Percentiles rank a stretch among this genome's conserved stretches.
phyloP scores from a whole-genome alignment of 1,140 invertebrate genomes.

The Nasonia vitripennis region DNA sequence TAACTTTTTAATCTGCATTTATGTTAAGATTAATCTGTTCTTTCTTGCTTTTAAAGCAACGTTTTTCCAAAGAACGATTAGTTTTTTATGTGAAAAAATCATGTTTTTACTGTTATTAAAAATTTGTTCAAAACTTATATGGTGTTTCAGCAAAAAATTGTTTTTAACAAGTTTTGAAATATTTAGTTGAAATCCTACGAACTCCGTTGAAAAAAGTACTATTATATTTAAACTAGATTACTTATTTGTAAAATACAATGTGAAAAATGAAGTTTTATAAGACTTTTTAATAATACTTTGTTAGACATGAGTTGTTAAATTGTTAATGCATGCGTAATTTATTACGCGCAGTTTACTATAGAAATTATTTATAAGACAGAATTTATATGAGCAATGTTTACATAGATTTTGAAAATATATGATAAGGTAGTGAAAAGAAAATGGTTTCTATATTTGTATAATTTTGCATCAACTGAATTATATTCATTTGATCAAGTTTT shows the following conservation, averaged over 20 bases:
- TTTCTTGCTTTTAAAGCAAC: not conserved
- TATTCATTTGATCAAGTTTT: too few species aligned
- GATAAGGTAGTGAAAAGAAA: slow-evolving; percentile 1
- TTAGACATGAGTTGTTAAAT: slow-evolving; percentile 17
- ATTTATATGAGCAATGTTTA: slow-evolving; percentile 31
- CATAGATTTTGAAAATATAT: slow-evolving; percentile 30
- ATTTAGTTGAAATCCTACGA: not conserved
- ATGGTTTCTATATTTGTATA: not conserved
- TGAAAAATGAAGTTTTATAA: not conserved
- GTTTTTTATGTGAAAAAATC: not conserved
- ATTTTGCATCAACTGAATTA: not conserved
- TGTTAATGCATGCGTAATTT: slow-evolving; percentile 10
- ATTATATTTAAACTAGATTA: not conserved
- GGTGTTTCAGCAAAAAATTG: not conserved
- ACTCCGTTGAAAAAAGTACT: not conserved
- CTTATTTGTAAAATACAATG: not conserved
- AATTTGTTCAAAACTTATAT: not conserved
- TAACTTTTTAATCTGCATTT: too few species aligned
- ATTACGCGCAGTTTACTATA: slow-evolving; percentile 22
- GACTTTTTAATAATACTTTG: not conserved
- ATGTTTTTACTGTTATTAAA: too few species aligned
- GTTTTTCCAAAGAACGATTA: not conserved
- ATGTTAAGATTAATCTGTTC: too few species aligned
- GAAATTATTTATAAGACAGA: slow-evolving; percentile 24
- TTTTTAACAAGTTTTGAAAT: slow-evolving; percentile 2